Base-by-base conservation (phyloP, 37 sponge, comb jelly and placozoan genomes). In the Spongilla lacustris region DNA sequence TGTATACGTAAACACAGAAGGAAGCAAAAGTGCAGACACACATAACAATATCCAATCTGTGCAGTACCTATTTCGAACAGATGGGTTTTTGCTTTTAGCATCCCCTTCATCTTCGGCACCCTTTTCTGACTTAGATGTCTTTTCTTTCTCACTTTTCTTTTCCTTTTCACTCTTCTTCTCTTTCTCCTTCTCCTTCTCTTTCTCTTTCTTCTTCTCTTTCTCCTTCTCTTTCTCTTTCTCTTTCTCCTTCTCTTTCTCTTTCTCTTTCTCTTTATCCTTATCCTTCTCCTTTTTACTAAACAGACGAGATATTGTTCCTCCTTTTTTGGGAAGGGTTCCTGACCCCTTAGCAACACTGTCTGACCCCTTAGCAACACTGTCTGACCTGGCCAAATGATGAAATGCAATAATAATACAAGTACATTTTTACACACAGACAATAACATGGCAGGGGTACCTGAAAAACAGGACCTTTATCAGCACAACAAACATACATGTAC, bases 211-310 rank as follows among this genome's bases (percentile, higher is more conserved):
- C 75, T 68, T 69, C 30, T 30, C 2, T 66, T 41, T 68, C 23
- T 46, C 75, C 58, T 33, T 41, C 58, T 36, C 69, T 66, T 38
- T 68, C 75, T 69, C 69, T 68, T 41, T 66, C 66, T 25, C 41
- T 25, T 68, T n/a, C 75, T 25, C 73, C 75, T 46, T 33, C 66
- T 41, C 73, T 66, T 26, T 73, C 75, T 73, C 84, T 33, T 36
- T 73, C 6, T 41, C 41, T 66, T 28, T 50, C 87, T 77, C 77
- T 30, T 75, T 50, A 9, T 66, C 28, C 25, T 27, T 19, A 11
- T 36, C 71, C n/a, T 36, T 75, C 8, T 19, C 71, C 29, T 30
- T 58, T 58, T 80, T 80, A 41, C 25, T 41, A 27, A 26, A 31
- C 38, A n/a, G 36, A 30, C 27, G 28, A n/a, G 35, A 19, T 74